Base-by-base conservation (phyloP, 1,140 invertebrate genomes). In the Leptoteleia sp. region DNA sequence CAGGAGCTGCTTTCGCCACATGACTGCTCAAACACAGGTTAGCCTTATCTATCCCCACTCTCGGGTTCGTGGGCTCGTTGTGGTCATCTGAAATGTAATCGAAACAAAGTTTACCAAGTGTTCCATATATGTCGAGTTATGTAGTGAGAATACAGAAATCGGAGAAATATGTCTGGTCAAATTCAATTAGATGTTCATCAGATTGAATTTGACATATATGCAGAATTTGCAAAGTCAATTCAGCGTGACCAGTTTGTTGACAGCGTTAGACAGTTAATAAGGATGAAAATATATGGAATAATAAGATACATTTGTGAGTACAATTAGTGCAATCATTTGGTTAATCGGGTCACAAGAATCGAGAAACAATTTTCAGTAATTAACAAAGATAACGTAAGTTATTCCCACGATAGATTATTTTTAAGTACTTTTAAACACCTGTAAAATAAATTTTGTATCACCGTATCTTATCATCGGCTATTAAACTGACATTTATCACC, bases 1-100 rank as follows among this genome's bases (percentile, higher is more conserved):
- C 81, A 88, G 78, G 48, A 89, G 83, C 81, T 86, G 82, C 82
- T 83, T 79, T 62, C 83, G 85, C 86, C 88, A 88, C 88, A 88
- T 89, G 88, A 87, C 85, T 88, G 83, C 81, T 62, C 80, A 82
- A 81, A 78, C 81, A 71, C 65, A 71, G 75, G 67, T 83, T 71
- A 15, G 77, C 70, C 73, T 83, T 81, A 79, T 83, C 84, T 88
- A 88, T 82, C 85, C 83, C 87, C 85, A 86, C 81, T 85, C 81
- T 70, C 84, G 81, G 76, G 84, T 81, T 67, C 77, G 76, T 52
- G 80, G 79, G 71, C 55, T 83, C 65, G 73, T 86, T 79, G 72
- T 80, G 67, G 72, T 83, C 84, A 88, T 88, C 87, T 88, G 83
- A 54, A 87, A 87, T 59, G 79, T 42, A 68, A 79, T 72, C 50